Evolutionary conservation across 1,140 invertebrate species (phyloP), one percentile per base, ranked within the genome.

Genomic region (Nebria ingens): DNA sequence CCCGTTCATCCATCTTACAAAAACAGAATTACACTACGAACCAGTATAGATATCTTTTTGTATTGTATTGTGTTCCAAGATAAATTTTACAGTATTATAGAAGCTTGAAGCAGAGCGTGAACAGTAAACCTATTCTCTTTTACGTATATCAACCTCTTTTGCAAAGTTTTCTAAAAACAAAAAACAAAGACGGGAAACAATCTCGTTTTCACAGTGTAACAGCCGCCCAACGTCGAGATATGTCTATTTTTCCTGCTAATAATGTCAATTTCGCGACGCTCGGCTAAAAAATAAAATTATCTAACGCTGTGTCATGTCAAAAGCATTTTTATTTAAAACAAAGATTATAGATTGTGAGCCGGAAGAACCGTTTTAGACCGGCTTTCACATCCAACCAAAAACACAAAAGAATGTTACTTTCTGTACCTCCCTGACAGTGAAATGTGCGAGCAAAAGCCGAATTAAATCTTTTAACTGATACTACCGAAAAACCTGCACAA

Each of bases 261-360:
- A 45, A 45, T 45, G 40, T 45, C 40, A 45, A 45, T 45, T 17
- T 45, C 6, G 17, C 6, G 17, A 17, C 40, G 17, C 40, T 45
- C 40, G 6, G 6, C 4, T 3, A 45, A 45, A 45, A 45, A 9
- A 45, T 6, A 4, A 6, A 13, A 29, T 17, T 11, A 11, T 45
- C 17, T 45, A 9, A 6, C 15, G 6, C 17, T 17, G 40, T 45
- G 17, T 17, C 17, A 45, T 11, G 40, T 45, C 40, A 45, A 17
- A 17, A 34, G 6, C 25, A 11, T 45, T 45, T 17, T 45, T 45
- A 17, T 45, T 9, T 12, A 45, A 45, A 45, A 45, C 40, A 45
- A 45, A 45, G 40, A 45, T 45, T 45, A 45, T 17, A 17, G 40
- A 45, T 45, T 45, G 40, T 17, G 40, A 45, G 40, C 40, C 40